phyloP scores from a whole-genome alignment of 2,113 vertebrate genomes.

The Corythoichthys haematopterus region DNA sequence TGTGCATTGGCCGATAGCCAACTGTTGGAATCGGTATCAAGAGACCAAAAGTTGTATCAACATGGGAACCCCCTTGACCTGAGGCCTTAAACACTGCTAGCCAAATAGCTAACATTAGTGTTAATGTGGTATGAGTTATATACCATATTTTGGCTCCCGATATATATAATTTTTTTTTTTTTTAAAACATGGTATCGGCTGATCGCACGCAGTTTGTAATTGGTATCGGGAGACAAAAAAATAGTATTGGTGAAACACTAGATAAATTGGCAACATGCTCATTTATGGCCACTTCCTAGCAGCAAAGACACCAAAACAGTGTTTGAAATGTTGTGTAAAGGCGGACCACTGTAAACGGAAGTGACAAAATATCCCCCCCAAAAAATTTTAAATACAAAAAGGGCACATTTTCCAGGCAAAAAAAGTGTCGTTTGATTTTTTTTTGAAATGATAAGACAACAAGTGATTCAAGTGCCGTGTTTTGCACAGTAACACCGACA shows the following conservation, averaged over 20 bases:
- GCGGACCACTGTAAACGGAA: constrained; percentile 45
- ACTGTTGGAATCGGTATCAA: too few species aligned
- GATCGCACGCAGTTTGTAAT: too few species aligned
- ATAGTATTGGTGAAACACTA: constrained; percentile 9
- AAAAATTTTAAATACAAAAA: constrained; percentile 25
- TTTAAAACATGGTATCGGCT: too few species aligned
- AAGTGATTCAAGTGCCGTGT: constrained; percentile 57
- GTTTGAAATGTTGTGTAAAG: constrained; percentile 53
- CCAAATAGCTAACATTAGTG: too few species aligned
- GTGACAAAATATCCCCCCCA: constrained; percentile 20
- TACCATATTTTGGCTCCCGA: too few species aligned
- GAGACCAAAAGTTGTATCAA: too few species aligned
- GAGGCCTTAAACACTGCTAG: too few species aligned
- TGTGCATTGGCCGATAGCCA: too few species aligned
- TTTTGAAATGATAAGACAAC: constrained; percentile 43
- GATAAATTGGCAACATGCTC: constrained; percentile 37
- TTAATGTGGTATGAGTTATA: too few species aligned
- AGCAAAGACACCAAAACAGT: constrained; percentile 53
- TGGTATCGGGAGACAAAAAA: too few species aligned
- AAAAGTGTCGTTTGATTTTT: constrained; percentile 26
- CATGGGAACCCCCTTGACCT: too few species aligned
- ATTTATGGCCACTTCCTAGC: constrained; percentile 57
- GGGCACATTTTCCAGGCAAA: constrained; percentile 53
- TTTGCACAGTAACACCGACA: constrained; percentile 16
- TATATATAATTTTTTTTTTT: too few species aligned